These are phyloP conservation scores for Autographa gamma DNA, from an alignment of 2,888 invertebrate species.

Conservation along the genomic window DNA sequence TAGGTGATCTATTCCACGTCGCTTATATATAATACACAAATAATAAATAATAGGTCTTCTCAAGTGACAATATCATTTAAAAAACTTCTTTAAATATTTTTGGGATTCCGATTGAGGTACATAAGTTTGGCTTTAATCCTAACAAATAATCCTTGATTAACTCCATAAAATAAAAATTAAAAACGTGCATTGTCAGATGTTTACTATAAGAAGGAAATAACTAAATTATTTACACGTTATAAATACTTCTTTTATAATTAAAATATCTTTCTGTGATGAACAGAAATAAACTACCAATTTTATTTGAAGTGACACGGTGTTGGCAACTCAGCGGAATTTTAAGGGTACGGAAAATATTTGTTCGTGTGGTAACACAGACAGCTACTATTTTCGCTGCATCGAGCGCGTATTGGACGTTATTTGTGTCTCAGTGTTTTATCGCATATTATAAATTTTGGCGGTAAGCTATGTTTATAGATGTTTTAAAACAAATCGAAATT, in stretches of 20 bases:
- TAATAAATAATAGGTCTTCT: too few relatives aligned
- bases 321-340: neutral
- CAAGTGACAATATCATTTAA: too few relatives aligned
- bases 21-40: too few relatives aligned
- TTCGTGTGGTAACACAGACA: slow-evolving; percentile 56
- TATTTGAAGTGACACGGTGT: slow-evolving; percentile 9
- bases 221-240: too few relatives aligned
- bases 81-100: too few relatives aligned
- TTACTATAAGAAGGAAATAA: neutral
- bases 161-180: too few relatives aligned
- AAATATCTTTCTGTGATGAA: neutral
- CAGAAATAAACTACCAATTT: slow-evolving; percentile 22
- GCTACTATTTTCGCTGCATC: slow-evolving; percentile 35
- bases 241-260: too few relatives aligned
- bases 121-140: too few relatives aligned
- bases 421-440: slow-evolving; percentile 47
- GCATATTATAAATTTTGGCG: slow-evolving; percentile 59
- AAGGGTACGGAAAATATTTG: neutral
- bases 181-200: too few relatives aligned
- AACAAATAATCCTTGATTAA: too few relatives aligned
- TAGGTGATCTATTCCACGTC: too few relatives aligned
- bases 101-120: too few relatives aligned
- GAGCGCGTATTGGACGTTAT: slow-evolving; percentile 36
- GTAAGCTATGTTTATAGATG: slow-evolving; percentile 56
- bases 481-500: slow-evolving; percentile 36